A percentile compares a stretch with the other conserved stretches of the same genome.
phyloP scores from a whole-genome alignment of 2,113 vertebrate species.

The Cyprinodon tularosa region DNA sequence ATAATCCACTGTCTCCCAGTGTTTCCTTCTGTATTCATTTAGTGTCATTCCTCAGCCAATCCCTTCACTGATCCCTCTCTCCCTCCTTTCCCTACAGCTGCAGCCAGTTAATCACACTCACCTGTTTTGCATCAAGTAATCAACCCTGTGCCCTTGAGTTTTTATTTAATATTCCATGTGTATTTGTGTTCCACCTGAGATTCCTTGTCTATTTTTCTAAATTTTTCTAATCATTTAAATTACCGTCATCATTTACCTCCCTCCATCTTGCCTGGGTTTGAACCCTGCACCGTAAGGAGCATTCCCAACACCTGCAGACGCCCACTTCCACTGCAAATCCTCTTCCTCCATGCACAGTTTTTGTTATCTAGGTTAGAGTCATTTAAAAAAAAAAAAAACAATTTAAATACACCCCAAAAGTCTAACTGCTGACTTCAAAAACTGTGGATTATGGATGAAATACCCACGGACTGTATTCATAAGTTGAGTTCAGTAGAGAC shows the following conservation, averaged over 20 bases:
- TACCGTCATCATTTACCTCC: not conserved
- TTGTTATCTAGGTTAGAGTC: not conserved
- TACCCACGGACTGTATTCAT: not conserved
- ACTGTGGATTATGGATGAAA: conserved; percentile 12
- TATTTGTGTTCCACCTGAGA: not conserved
- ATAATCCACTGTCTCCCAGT: not conserved
- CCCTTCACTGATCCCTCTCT: not conserved
- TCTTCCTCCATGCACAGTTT: not conserved
- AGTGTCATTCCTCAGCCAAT: not conserved
- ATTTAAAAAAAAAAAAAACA: not conserved
- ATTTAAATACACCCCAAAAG: not conserved
- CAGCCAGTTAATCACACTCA: not conserved
- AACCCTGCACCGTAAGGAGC: too few relatives aligned
- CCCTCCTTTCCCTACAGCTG: not conserved
- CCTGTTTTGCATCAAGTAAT: not conserved
- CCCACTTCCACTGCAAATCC: not conserved
- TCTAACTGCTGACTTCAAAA: not conserved
- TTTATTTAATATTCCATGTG: not conserved
- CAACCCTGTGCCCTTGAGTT: not conserved
- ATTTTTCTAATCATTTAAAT: not conserved
- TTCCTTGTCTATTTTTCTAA: not conserved
- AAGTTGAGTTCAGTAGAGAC: not conserved
- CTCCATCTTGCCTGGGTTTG: not conserved
- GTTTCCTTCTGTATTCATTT: not conserved
- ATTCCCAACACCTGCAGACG: not conserved